These are phyloP conservation scores for Eugnorisma glareosa DNA, from an alignment of 2,888 invertebrate genomes.

Conservation along the genomic window DNA sequence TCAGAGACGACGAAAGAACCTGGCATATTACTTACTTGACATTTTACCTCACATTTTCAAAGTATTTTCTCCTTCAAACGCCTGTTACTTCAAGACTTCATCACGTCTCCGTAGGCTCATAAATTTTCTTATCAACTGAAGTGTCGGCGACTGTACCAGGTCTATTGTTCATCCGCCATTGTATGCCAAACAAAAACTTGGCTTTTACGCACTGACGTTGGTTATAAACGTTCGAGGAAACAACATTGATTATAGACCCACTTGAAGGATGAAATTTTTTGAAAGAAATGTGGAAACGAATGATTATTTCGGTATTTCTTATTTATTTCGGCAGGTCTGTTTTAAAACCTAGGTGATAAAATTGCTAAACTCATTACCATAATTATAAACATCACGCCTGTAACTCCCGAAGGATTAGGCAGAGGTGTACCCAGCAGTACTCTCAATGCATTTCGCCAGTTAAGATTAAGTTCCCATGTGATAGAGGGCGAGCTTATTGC, in stretches of 20 bases:
- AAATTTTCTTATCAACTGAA: conserved; percentile 58
- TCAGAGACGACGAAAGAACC: background rate
- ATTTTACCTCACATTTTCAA: conserved; percentile 15
- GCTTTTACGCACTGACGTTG: conserved; percentile 42
- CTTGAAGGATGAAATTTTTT: background rate
- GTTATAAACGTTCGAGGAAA: conserved; percentile 40
- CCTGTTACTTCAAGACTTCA: conserved; percentile 26
- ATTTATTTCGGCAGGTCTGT: background rate
- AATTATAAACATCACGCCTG: too few species aligned
- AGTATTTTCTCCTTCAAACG: background rate
- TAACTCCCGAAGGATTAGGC: too few species aligned
- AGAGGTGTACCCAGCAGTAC: too few species aligned
- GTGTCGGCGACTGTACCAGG: conserved; percentile 48
- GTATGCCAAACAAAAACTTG: conserved; percentile 61
- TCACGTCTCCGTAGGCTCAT: conserved; percentile 15
- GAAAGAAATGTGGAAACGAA: background rate
- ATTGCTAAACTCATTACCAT: background rate
- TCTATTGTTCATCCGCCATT: conserved; percentile 60
- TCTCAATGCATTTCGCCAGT: too few species aligned
- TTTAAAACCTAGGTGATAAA: background rate
- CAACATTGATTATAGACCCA: conserved; percentile 27
- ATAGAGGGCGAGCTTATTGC: too few species aligned
- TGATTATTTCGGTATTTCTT: background rate
- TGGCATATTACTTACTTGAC: background rate
- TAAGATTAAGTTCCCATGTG: too few species aligned